phyloP scores from a whole-genome alignment of 2,113 vertebrate genomes.

The Callaeas wilsoni region DNA sequence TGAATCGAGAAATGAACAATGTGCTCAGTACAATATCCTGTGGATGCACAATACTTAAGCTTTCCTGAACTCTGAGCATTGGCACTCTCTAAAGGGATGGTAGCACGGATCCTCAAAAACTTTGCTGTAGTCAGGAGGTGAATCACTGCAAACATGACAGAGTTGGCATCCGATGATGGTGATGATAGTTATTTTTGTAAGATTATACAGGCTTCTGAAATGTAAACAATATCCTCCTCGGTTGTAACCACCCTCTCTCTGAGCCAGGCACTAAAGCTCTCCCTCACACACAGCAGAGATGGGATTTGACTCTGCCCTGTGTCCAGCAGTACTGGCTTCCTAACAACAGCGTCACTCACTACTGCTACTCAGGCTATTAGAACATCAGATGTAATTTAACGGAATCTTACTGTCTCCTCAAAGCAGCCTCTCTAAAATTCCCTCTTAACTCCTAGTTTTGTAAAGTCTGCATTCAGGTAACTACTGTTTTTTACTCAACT shows the following conservation, averaged over 20 bases:
- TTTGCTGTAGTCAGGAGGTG: not conserved
- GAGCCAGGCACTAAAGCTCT: not conserved
- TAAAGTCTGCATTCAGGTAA: not conserved
- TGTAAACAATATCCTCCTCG: not conserved
- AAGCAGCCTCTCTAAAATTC: not conserved
- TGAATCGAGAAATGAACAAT: not conserved
- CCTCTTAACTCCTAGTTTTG: not conserved
- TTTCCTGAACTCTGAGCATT: not conserved
- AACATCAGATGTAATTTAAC: not conserved
- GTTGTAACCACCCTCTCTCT: not conserved
- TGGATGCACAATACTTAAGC: not conserved
- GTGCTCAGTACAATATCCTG: not conserved
- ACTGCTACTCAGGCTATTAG: not conserved
- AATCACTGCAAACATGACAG: not conserved
- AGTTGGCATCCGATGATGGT: not conserved
- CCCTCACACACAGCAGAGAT: not conserved
- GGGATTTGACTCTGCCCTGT: not conserved
- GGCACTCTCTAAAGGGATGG: not conserved
- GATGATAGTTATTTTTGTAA: not conserved
- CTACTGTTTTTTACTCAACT: not conserved
- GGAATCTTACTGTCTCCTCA: not conserved
- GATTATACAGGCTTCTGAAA: not conserved
- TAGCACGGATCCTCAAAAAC: not conserved
- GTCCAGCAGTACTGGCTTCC: not conserved
- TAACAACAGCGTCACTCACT: not conserved